phyloP scores from a whole-genome alignment of 2,113 vertebrate species.

The Myotis brandtii region DNA sequence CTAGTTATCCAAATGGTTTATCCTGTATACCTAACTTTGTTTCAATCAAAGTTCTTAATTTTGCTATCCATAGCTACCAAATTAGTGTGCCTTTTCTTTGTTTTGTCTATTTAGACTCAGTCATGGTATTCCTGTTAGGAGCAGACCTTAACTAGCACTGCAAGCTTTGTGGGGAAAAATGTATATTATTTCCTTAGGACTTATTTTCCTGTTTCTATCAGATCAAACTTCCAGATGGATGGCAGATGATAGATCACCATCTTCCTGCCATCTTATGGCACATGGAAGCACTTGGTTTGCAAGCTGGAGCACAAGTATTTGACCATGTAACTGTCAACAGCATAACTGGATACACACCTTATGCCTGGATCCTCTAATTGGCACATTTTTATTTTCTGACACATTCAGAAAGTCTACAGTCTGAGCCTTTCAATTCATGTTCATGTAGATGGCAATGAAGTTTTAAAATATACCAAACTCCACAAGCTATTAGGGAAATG shows the following conservation, averaged over 20 bases:
- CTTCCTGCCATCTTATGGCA: slow-evolving; percentile 21
- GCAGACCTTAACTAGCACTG: background rate
- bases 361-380: background rate
- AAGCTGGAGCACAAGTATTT: background rate
- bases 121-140: background rate
- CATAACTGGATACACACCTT: background rate
- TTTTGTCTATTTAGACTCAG: background rate
- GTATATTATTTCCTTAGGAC: slow-evolving; percentile 20
- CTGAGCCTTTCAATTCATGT: background rate
- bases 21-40: background rate
- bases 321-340: slow-evolving; percentile 34
- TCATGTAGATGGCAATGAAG: background rate
- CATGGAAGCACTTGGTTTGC: slow-evolving; percentile 10
- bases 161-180: background rate
- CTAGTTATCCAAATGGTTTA: background rate
- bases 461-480: slow-evolving; percentile 26
- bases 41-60: background rate
- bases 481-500: background rate
- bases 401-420: slow-evolving; percentile 21
- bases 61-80: background rate
- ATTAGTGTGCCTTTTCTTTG: background rate
- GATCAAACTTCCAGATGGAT: slow-evolving; percentile 57
- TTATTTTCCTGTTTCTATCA: slow-evolving; percentile 27
- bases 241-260: background rate
- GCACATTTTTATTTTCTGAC: slow-evolving; percentile 34